phyloP scores from a whole-genome alignment of 1,140 invertebrate species.

The Argopecten irradians region DNA sequence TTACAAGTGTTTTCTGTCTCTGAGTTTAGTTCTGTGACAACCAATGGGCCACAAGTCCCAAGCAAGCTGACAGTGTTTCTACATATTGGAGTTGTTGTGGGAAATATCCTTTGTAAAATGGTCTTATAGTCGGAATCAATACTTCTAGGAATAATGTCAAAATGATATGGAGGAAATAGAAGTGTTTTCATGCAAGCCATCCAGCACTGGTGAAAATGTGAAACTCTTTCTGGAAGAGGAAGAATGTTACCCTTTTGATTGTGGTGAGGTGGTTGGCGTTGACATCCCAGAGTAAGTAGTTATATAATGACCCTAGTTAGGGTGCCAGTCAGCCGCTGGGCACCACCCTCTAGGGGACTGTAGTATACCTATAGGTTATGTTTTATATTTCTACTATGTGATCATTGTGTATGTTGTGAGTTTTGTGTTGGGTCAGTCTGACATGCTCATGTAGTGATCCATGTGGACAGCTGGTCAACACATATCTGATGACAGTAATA shows the following conservation, averaged over 20 bases:
- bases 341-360: not conserved
- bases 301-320: not conserved
- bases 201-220: constrained; percentile 50
- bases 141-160: constrained; percentile 5
- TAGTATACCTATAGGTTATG: not conserved
- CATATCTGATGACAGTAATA: not conserved
- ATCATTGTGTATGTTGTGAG: not conserved
- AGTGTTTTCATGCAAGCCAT: constrained; percentile 44
- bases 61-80: not conserved
- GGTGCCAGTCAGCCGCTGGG: not conserved
- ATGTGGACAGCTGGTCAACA: not conserved
- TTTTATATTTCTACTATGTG: not conserved
- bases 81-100: not conserved
- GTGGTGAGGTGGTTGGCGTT: not conserved
- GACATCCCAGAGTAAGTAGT: constrained; percentile 8
- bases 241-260: not conserved
- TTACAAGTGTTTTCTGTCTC: not conserved
- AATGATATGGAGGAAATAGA: constrained; percentile 52
- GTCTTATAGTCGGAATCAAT: not conserved
- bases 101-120: not conserved
- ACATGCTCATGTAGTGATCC: not conserved
- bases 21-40: not conserved
- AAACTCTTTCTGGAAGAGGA: constrained; percentile 48
- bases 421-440: not conserved
- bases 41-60: not conserved